Evolutionary conservation across 2,888 invertebrate genomes (phyloP), one percentile per base, ranked within the genome.

Genomic region (Monochamus alternatus): DNA sequence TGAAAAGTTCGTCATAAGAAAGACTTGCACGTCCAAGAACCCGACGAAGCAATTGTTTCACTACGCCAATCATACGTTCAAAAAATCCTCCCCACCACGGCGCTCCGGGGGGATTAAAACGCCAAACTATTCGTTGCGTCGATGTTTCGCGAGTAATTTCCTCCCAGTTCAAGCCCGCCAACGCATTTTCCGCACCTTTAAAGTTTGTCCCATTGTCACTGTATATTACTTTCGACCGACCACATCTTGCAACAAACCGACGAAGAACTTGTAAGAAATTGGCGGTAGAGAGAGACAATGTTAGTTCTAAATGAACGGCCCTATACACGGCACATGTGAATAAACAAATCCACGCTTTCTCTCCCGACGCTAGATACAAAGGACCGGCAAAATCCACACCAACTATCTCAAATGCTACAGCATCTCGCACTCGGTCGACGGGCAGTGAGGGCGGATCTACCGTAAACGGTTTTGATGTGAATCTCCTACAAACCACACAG

Each of bases 361-460:
- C 38, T 10, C 81, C 76, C 22, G 73, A 78, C 63, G 74, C 82
- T 10, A 87, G 73, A 22, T 73, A 76, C 7, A 88, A 59, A 2
- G 88, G 88, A 1, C 88, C 89, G 5, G 84, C 81, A 52, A 87
- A 78, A 78, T 87, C 87, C 5, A 87, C 76, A 7, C 86, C 87
- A 8, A 76, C 76, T 5, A 83, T 75, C 73, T 86, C 84, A 80
- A 86, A 86, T 38, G 75, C 75, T 3, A 63, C 47, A 4, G 81
- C 80, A 71, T 83, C 79, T 10, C 76, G 73, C 0, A 86, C 81
- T 22, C 85, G 75, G 76, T 86, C 78, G 22, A 67, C n/a, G 14
- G 85, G 86, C 55, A 86, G 74, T 3, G 85, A 81, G 12, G 82
- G 66, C 14, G 81, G 58, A 64, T 78, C 72, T 44, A 67, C 74